Conservation (phyloP, 2,797 vertebrate species). For the Glyptemys insculpta region DNA sequence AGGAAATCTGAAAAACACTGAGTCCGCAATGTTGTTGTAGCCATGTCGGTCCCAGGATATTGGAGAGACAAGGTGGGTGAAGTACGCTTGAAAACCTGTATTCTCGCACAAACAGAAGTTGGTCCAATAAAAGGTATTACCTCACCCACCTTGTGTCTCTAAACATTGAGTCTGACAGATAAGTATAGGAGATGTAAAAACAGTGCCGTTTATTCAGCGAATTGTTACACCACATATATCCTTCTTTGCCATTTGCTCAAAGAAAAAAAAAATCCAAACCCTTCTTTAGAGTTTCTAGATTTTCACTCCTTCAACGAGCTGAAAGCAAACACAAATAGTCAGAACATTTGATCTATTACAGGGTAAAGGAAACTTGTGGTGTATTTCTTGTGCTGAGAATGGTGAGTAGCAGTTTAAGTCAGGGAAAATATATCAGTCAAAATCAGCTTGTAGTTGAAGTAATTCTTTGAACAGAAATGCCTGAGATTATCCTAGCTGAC, state of each 20-base stretch:
- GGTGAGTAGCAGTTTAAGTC: not conserved
- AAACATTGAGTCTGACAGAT: not conserved
- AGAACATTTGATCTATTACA: conserved; percentile 28
- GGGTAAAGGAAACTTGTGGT: not conserved
- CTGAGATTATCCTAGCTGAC: not conserved
- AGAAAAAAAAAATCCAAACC: not conserved
- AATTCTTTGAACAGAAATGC: conserved; percentile 16
- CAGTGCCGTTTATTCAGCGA: not conserved
- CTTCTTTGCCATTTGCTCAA: not conserved
- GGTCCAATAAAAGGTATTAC: not conserved
- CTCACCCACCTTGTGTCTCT: not conserved
- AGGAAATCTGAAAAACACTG: not conserved
- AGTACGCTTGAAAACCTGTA: not conserved
- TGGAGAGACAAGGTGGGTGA: not conserved
- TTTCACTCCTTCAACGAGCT: conserved; percentile 12
- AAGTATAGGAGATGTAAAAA: not conserved
- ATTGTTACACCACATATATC: not conserved
- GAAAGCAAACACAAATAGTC: conserved; percentile 44
- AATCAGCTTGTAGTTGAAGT: not conserved
- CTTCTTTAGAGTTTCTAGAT: not conserved
- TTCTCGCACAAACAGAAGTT: not conserved
- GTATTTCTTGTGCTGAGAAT: not conserved
- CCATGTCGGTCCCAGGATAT: too few relatives aligned
- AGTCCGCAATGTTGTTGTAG: too few relatives aligned
- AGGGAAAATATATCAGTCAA: conserved; percentile 15